Base-by-base conservation (phyloP, 2,113 vertebrate genomes). In the Nannobrachium achirus region DNA sequence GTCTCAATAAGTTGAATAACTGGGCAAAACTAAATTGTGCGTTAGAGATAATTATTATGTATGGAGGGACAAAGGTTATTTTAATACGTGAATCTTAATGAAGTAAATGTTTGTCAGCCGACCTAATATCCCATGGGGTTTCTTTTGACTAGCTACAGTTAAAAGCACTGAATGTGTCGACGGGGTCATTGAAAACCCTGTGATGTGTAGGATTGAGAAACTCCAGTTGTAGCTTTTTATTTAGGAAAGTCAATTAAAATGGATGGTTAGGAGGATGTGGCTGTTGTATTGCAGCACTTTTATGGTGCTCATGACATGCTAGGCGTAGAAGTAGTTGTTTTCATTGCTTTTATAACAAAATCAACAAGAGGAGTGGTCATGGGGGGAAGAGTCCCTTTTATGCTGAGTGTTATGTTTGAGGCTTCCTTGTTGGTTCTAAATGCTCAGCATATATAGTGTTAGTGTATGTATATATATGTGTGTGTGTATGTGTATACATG, bases 71-170 rank as follows among this genome's bases (percentile, higher is more conserved):
- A 60, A 56, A 25, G 13, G 57, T 71, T 48, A 75, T 70, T 70
- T 63, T 18, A 65, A 66, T 66, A 59, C 41, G 48, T 58, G 40
- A 73, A 75, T 79, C 57, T 53, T 78, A 78, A 66, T 86, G 70
- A 82, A 70, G 67, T 65, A 71, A 73, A 72, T 79, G 75, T 75
- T 71, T 69, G 72, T 78, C 77, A 72, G 73, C 67, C 78, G 58
- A 74, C 57, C 50, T 77, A 66, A 81, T 83, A 73, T 66, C 59
- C 52, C 42, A 18, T 58, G 61, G 74, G 59, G 66, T 44, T 73
- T 79, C 41, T 72, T 20, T 20, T 50, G 19, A 79, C 64, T 76
- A 78, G 75, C 60, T 64, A 60, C 39, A 76, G 57, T 48, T 68
- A 64, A 68, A 65, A 57, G 19, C 56, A 50, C 65, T 72, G 48